These are phyloP conservation scores for Odocoileus virginianus DNA, from an alignment of 2,113 vertebrate species.

Conservation along the genomic window DNA sequence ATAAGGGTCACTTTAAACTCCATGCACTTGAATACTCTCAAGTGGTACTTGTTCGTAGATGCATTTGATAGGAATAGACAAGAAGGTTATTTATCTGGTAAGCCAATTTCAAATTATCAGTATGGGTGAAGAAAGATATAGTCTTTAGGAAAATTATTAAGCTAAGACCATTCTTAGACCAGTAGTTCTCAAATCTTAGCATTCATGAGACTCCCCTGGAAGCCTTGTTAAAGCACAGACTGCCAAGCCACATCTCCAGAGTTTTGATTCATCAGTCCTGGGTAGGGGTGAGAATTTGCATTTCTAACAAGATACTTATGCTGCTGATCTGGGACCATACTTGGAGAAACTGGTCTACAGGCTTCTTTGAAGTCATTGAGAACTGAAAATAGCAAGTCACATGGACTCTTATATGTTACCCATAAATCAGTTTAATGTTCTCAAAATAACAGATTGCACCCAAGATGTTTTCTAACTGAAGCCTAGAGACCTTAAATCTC, in stretches of 20 bases:
- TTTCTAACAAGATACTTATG: not conserved
- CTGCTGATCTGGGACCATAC: not conserved
- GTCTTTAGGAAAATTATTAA: conserved; percentile 21
- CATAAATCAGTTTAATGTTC: conserved; percentile 33
- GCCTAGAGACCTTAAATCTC: conserved; percentile 13
- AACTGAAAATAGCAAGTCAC: conserved; percentile 35
- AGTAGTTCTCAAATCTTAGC: not conserved
- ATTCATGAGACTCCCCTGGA: not conserved
- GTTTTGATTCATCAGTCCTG: not conserved
- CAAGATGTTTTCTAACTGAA: conserved; percentile 49
- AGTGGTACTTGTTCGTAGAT: not conserved
- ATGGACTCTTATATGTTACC: conserved; percentile 26
- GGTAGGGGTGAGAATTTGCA: not conserved
- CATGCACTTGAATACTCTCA: not conserved
- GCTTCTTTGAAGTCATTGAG: conserved; percentile 25
- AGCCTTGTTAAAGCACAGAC: conserved; percentile 7
- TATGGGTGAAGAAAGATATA: not conserved
- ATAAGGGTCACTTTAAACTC: not conserved
- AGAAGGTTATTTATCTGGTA: conserved; percentile 8
- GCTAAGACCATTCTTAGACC: not conserved
- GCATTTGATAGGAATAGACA: not conserved
- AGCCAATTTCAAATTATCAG: not conserved
- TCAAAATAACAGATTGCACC: conserved; percentile 24
- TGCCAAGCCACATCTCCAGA: not conserved
- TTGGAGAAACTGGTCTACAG: not conserved